Percentiles rank a stretch among this genome's conserved stretches.
These are phyloP conservation scores for Phyllostomus hastatus DNA, from an alignment of 2,113 vertebrate genomes.

Conservation along the genomic window DNA sequence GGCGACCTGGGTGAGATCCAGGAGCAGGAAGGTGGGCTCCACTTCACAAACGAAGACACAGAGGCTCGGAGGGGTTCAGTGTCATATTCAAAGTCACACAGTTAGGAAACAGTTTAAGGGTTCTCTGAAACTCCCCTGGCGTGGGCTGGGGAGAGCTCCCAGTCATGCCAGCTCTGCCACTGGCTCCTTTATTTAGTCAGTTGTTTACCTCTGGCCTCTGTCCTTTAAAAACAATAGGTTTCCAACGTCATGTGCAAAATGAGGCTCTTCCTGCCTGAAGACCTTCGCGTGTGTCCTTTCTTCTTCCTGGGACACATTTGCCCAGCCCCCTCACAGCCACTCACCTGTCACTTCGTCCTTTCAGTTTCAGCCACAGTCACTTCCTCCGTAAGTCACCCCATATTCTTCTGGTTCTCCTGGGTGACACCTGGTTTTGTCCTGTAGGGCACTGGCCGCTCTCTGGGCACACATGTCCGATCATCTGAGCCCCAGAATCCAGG, in stretches of 20 bases:
- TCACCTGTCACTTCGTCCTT: background rate
- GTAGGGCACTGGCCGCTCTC: background rate
- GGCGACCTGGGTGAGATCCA: background rate
- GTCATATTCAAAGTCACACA: background rate
- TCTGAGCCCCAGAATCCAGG: background rate
- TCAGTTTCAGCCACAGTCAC: background rate
- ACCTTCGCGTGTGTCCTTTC: background rate
- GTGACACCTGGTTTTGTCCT: too few species aligned
- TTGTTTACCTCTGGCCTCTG: background rate
- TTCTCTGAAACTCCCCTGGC: background rate
- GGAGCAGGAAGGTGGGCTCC: background rate
- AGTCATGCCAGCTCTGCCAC: background rate
- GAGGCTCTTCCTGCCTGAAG: background rate
- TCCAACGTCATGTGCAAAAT: background rate
- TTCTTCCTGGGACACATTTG: background rate
- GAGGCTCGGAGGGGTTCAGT: background rate
- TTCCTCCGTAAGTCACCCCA: background rate
- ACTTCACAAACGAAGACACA: background rate
- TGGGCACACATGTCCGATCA: background rate
- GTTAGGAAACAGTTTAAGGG: background rate
- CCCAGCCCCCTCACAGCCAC: background rate
- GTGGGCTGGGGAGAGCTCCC: background rate
- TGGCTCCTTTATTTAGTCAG: background rate
- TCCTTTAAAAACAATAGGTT: background rate
- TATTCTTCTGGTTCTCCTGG: background rate